phyloP scores from a whole-genome alignment of 2,888 invertebrate genomes.

The Zaprionus obscuricornis region DNA sequence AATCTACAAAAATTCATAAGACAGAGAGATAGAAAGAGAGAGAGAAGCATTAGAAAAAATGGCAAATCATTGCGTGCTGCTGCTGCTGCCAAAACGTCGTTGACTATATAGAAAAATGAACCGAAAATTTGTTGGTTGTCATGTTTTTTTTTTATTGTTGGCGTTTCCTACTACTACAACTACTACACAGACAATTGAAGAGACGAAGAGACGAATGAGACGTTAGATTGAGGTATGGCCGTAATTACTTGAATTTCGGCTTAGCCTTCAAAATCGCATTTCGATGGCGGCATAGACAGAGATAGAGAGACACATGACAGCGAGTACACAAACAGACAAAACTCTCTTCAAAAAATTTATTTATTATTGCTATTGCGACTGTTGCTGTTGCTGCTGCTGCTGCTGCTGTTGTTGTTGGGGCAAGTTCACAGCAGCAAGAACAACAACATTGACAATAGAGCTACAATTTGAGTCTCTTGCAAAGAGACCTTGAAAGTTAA shows the following conservation, averaged over 20 bases:
- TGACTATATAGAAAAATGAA: constrained; percentile 38
- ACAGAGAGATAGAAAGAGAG: not conserved
- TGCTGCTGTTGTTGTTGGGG: constrained; percentile 37
- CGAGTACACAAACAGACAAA: constrained; percentile 16
- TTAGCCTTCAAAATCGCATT: constrained; percentile 69
- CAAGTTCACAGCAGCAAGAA: constrained; percentile 19
- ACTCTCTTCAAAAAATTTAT: constrained; percentile 41
- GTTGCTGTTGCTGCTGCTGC: constrained; percentile 34
- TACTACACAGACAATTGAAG: constrained; percentile 14
- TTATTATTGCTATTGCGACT: constrained; percentile 28
- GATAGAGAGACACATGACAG: constrained; percentile 35
- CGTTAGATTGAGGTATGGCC: constrained; percentile 40
- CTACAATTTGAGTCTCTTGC: constrained; percentile 48
- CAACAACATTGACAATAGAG: constrained; percentile 44
- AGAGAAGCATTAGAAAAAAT: constrained; percentile 8
- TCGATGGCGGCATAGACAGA: constrained; percentile 47
- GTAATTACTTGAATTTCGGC: constrained; percentile 72
- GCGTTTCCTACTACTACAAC: constrained; percentile 49
- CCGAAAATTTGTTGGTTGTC: constrained; percentile 44
- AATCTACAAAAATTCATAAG: constrained; percentile 66
- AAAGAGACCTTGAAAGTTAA: constrained; percentile 73
- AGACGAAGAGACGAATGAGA: not conserved
- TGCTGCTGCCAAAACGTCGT: constrained; percentile 16
- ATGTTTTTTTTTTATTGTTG: constrained; percentile 42
- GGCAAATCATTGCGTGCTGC: constrained; percentile 70